phyloP scores from a whole-genome alignment of 1,140 invertebrate species.

The Tetramorium alpestre region DNA sequence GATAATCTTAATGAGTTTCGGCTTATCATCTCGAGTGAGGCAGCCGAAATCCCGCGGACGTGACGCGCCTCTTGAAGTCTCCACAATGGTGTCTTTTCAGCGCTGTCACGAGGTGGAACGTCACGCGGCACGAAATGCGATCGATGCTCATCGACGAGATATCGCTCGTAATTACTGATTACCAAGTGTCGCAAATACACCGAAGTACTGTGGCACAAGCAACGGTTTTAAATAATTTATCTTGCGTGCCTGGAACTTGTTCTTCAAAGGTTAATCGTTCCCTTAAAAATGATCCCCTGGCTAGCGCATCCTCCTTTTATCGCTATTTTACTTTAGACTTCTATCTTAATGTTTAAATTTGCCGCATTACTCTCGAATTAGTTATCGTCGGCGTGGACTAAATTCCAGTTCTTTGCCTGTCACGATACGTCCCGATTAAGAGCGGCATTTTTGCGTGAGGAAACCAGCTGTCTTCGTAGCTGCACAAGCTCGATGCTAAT shows the following conservation, averaged over 20 bases:
- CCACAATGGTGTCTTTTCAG: conserved; percentile 53
- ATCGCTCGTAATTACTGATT: conserved; percentile 61
- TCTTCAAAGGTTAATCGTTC: not conserved
- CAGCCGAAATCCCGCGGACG: conserved; percentile 50
- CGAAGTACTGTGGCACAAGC: not conserved
- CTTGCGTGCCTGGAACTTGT: not conserved
- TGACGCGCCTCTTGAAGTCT: conserved; percentile 11
- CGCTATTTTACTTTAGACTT: not conserved
- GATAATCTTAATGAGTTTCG: conserved; percentile 52
- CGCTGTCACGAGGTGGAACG: not conserved
- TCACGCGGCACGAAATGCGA: conserved; percentile 4
- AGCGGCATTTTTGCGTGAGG: not conserved
- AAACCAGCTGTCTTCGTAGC: conserved; percentile 12
- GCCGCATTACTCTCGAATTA: not conserved
- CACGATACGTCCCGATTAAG: not conserved
- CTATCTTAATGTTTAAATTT: not conserved
- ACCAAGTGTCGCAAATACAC: conserved; percentile 12
- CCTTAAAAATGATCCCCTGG: not conserved
- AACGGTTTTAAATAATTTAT: conserved; percentile 40
- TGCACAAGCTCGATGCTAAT: not conserved
- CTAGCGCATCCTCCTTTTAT: not conserved
- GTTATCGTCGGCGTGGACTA: not conserved
- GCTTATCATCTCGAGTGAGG: conserved; percentile 38
- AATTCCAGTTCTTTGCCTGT: not conserved
- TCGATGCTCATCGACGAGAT: conserved; percentile 37